phyloP scores from a whole-genome alignment of 2,113 vertebrate species.

The Thymallus thymallus region DNA sequence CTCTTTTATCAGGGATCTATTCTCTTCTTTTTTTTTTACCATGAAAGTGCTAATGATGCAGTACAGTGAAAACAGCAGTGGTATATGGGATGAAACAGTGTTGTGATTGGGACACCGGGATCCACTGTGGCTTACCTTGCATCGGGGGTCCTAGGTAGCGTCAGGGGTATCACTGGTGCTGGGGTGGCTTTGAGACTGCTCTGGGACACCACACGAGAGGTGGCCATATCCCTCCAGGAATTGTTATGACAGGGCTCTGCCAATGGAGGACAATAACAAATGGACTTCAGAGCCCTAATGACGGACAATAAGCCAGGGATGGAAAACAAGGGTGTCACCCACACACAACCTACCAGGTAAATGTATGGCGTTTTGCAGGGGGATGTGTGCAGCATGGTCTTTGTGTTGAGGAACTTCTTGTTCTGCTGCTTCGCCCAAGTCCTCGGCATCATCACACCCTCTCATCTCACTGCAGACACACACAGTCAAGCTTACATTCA shows the following conservation, averaged over 20 bases:
- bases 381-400: slow-evolving; percentile 6
- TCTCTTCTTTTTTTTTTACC: no score
- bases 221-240: slow-evolving; percentile 71
- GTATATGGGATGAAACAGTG: no score
- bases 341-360: slow-evolving; percentile 37
- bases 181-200: slow-evolving; percentile 23
- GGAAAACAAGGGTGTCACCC: background rate
- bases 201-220: slow-evolving; percentile 68
- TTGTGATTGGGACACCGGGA: background rate
- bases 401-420: slow-evolving; percentile 39
- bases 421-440: slow-evolving; percentile 20
- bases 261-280: slow-evolving; percentile 56
- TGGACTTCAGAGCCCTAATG: background rate
- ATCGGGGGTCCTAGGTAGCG: slow-evolving; percentile 40
- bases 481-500: background rate
- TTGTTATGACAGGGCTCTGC: slow-evolving; percentile 45
- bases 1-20: no score
- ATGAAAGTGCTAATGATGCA: no score
- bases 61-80: no score
- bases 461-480: slow-evolving; percentile 33
- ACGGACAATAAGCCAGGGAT: slow-evolving; percentile 10
- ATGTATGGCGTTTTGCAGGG: slow-evolving; percentile 12
- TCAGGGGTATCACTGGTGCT: slow-evolving; percentile 17
- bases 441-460: slow-evolving; percentile 25
- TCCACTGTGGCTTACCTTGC: slow-evolving; percentile 53